These are phyloP conservation scores for Leucoraja ocellata DNA, from an alignment of 2,797 vertebrate species.

Conservation along the genomic window DNA sequence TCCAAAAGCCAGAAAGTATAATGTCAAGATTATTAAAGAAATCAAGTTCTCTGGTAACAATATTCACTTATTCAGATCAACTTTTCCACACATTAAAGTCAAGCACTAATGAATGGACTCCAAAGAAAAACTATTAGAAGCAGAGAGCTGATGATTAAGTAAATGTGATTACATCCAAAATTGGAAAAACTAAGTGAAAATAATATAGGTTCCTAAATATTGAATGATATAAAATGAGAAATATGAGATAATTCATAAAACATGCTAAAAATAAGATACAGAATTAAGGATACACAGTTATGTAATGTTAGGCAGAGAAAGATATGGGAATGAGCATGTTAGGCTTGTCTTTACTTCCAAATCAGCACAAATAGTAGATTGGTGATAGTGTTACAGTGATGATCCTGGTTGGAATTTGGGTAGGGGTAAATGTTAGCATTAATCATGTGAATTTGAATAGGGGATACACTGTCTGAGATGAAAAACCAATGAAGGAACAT, in stretches of 20 bases:
- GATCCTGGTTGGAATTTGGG: neutral
- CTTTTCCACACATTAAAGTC: neutral
- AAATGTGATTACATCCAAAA: neutral
- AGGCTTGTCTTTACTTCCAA: neutral
- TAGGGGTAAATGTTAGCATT: neutral
- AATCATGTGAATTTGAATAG: neutral
- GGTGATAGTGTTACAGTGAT: neutral
- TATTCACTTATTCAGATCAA: neutral
- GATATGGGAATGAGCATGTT: neutral
- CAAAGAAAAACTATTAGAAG: neutral
- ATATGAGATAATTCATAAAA: neutral
- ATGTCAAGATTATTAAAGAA: slow-evolving; percentile 6
- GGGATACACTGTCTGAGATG: neutral
- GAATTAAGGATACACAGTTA: neutral
- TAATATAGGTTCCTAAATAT: neutral
- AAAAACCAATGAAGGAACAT: neutral
- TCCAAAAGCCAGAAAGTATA: neutral
- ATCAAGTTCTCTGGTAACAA: neutral
- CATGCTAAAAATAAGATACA: neutral
- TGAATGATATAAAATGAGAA: slow-evolving; percentile 7
- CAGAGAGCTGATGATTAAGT: neutral
- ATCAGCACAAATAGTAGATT: neutral
- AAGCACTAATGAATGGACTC: neutral
- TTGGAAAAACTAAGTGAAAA: neutral
- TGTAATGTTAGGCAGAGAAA: neutral